Base-by-base conservation (phyloP, 1,140 invertebrate species). In the Camponotus floridanus region DNA sequence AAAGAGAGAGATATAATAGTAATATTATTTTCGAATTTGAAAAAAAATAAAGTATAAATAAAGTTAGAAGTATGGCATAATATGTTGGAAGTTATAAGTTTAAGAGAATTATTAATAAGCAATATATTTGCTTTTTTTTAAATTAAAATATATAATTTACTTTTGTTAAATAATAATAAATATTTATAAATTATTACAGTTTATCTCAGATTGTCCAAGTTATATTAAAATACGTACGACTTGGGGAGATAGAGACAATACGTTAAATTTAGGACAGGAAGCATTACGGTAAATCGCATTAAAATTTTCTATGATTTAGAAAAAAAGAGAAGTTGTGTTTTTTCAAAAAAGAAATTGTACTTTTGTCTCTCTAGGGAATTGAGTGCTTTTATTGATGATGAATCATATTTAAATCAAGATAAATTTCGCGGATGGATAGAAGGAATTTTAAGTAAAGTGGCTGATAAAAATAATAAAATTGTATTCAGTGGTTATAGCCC, bases 361-460 rank as follows among this genome's bases (percentile, higher is more conserved):
- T 67, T 36, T n/a, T 42, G 61, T 59, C 45, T 68, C 2, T 89
- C 70, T 59, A 93, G 95, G 39, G 92, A 92, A 86, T 91, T 95
- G 0, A 74, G 92, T 0, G 93, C 92, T 0, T 95, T 95, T 91
- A 87, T 95, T 3, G 90, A 92, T 45, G 0, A 76, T 0, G 85
- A 94, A 0, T 94, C 91, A 31, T 95, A 94, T 85, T 85, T 96
- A 6, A 62, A 95, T 5, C 95, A 95, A 89, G 92, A 94, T 42
- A 92, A 93, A 73, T 95, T 95, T 83, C 92, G 94, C 0, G 65
- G 78, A 0, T 96, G 95, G 94, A 89, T 95, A 42, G 93, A 95
- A 86, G 59, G 92, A 8, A 91, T 95, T 13, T 88, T 95, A 0
- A 91, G 90, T 62, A 94, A 87, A 84, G 91, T 92, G 3, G n/a